Evolutionary conservation across 1,140 invertebrate genomes (phyloP).

Genomic region (Watersipora subatra): DNA sequence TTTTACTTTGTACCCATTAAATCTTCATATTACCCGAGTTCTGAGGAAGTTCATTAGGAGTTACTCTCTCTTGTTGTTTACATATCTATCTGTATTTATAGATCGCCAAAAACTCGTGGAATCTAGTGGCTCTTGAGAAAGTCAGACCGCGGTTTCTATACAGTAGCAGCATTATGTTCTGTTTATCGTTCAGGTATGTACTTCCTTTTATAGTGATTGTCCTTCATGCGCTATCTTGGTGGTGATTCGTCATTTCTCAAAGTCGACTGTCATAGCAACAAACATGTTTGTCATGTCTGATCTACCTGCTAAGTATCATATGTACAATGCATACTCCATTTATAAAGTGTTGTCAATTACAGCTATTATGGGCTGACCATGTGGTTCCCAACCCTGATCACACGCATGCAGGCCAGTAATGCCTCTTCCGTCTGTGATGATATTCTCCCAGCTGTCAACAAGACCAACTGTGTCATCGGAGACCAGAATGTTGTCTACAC

Average conservation of each 20-base stretch:
- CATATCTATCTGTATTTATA: too few relatives aligned
- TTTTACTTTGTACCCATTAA: too few relatives aligned
- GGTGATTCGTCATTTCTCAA: too few relatives aligned
- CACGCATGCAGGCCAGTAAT: constrained; percentile 37
- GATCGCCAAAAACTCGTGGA: not conserved
- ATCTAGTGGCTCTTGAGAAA: not conserved
- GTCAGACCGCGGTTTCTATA: not conserved
- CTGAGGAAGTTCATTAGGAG: too few relatives aligned
- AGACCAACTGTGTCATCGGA: not conserved
- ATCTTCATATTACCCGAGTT: too few relatives aligned
- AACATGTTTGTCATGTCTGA: too few relatives aligned
- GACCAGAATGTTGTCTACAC: constrained; percentile 17
- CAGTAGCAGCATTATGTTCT: constrained; percentile 2
- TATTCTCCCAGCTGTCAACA: not conserved
- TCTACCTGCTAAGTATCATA: too few relatives aligned
- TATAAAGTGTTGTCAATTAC: too few relatives aligned
- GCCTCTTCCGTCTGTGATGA: constrained; percentile 30
- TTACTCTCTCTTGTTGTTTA: too few relatives aligned
- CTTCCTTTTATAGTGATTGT: not conserved
- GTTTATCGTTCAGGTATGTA: not conserved
- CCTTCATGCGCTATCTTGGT: too few relatives aligned
- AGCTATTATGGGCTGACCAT: constrained; percentile 46
- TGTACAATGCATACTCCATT: too few relatives aligned
- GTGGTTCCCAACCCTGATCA: constrained; percentile 47
- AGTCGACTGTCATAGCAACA: too few relatives aligned